Base-by-base conservation (phyloP, 2,888 invertebrate genomes). In the Altica lythri region DNA sequence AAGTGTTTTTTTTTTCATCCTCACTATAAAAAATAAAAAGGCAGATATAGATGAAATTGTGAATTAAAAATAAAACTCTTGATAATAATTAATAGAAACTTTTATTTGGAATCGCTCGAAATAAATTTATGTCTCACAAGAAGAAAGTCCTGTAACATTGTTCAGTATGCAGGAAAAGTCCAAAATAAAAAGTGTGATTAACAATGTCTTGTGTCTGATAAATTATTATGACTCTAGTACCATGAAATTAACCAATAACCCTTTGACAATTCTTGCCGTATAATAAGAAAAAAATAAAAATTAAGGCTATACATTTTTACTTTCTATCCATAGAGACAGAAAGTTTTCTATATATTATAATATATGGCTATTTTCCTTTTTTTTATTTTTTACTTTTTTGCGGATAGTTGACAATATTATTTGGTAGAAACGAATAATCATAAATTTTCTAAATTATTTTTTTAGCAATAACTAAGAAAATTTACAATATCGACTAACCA, bases 171-270 rank as follows among this genome's bases (percentile, higher is more conserved):
- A 49, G 32, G 34, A 19, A 22, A 29, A 47, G 30, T 30, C 38
- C 35, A 30, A 48, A 49, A 42, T 30, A 40, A 45, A 40, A 49
- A 49, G 49, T 40, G 32, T 40, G 22, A 40, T 30, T 49, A 27
- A 13, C 14, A 32, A 6, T 10, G 35, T 29, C 17, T 8, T 19
- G 14, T 46, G 17, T 38, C 19, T n/a, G 40, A 46, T 14, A 22
- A 45, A 27, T 16, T 29, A 34, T 8, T 44, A 54, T 8, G 29
- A 53, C 40, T 18, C 43, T 34, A 34, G 16, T 42, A 42, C n/a
- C 25, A 37, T 46, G 43, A 35, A 27, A 51, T 51, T 40, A 55
- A 55, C 50, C 55, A 40, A 27, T 55, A 40, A 55, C 47, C 51
- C 51, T 27, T 14, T 25, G 40, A 18, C 40, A 40, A 40, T 25